A percentile compares a stretch with the other conserved stretches of the same genome.
These are phyloP conservation scores for Pseudocheirus occidentalis DNA, from an alignment of 2,797 vertebrate genomes.

Conservation along the genomic window DNA sequence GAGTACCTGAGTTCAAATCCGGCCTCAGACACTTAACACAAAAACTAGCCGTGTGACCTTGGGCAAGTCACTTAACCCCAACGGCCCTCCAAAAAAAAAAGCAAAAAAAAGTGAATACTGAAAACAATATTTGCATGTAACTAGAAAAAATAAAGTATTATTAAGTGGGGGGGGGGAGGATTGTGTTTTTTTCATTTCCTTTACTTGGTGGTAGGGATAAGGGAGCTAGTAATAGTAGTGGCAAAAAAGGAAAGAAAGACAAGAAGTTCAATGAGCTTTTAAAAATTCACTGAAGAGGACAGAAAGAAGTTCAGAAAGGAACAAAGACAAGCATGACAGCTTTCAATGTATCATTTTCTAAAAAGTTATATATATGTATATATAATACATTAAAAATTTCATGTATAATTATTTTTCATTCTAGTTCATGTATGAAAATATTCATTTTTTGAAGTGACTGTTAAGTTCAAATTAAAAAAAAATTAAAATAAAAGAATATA, in stretches of 20 bases:
- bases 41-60: no score
- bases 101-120: no score
- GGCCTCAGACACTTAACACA: no score
- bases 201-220: neutral
- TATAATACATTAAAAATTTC: neutral
- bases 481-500: neutral
- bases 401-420: neutral
- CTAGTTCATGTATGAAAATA: neutral
- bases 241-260: neutral
- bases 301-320: neutral
- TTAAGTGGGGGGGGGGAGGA: no score
- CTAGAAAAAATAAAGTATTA: no score
- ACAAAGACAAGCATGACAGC: neutral
- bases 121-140: no score
- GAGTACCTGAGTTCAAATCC: no score
- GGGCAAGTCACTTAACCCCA: no score
- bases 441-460: neutral
- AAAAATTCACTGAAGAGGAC: neutral
- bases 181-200: neutral
- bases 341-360: neutral
- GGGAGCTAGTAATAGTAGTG: neutral
- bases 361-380: neutral
- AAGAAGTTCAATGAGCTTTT: neutral
- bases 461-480: neutral
- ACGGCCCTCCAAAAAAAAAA: no score